phyloP scores from a whole-genome alignment of 2,888 invertebrate genomes.

The Liodrosophila aerea region DNA sequence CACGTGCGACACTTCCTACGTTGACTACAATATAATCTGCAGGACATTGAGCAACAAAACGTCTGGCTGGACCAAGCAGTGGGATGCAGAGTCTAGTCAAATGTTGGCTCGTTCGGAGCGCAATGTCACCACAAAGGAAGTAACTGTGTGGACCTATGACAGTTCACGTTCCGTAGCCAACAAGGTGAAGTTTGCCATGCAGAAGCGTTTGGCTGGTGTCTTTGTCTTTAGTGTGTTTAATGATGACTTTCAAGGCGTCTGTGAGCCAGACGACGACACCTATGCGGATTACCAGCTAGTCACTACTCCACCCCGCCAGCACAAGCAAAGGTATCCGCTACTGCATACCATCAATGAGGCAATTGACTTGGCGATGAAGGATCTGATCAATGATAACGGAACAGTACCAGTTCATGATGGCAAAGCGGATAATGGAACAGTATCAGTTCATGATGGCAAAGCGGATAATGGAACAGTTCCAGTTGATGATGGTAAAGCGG shows the following conservation, averaged over 20 bases:
- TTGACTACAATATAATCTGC: constrained; percentile 95
- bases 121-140: constrained; percentile 84
- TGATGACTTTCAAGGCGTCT: constrained; percentile 91
- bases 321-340: constrained; percentile 86
- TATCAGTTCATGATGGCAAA: too few species aligned
- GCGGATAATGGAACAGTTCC: too few species aligned
- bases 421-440: too few species aligned
- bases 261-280: constrained; percentile 83
- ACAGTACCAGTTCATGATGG: too few species aligned
- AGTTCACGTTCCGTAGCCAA: constrained; percentile 88
- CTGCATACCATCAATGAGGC: constrained; percentile 89
- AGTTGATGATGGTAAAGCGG: too few species aligned
- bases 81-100: constrained; percentile 86
- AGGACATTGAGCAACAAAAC: constrained; percentile 85
- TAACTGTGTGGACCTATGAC: constrained; percentile 89
- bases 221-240: constrained; percentile 96
- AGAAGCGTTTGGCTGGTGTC: constrained; percentile 87
- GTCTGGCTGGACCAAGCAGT: constrained; percentile 86
- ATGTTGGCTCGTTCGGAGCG: constrained; percentile 80
- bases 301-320: constrained; percentile 63
- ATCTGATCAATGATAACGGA: constrained; percentile 79
- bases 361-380: constrained; percentile 84
- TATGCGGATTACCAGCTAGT: constrained; percentile 83
- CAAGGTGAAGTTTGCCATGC: constrained; percentile 88
- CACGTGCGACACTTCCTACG: constrained; percentile 90